A percentile compares a stretch with the other conserved stretches of the same genome.
Conservation (phyloP, 2,113 vertebrate genomes). For the Oncorhynchus nerka region DNA sequence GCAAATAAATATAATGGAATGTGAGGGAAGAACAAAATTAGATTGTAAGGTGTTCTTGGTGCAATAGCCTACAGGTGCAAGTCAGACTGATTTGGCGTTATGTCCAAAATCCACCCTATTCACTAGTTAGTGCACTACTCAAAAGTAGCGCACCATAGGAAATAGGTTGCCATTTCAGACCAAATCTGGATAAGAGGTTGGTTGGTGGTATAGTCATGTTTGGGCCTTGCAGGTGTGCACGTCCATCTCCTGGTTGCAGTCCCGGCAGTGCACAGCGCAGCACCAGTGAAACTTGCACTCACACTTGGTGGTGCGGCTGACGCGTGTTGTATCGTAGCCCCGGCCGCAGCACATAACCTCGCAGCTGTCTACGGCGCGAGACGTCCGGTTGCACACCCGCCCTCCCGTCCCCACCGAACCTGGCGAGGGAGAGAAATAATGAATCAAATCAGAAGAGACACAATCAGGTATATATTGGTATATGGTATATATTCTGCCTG, state of each 20-base stretch:
- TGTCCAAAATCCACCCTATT: background rate
- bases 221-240: conserved; percentile 91
- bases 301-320: conserved; percentile 87
- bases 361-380: conserved; percentile 87
- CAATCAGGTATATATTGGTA: too few relatives aligned
- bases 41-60: background rate
- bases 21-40: conserved; percentile 1
- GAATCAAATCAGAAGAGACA: background rate
- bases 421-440: conserved; percentile 42
- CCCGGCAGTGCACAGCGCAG: conserved; percentile 89
- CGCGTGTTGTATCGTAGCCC: conserved; percentile 87
- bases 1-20: conserved; percentile 56
- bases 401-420: conserved; percentile 89
- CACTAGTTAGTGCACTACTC: too few relatives aligned
- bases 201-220: conserved; percentile 60
- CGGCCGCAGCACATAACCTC: conserved; percentile 97
- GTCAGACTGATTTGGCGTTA: too few relatives aligned
- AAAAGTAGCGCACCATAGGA: too few relatives aligned
- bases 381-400: conserved; percentile 88
- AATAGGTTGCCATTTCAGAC: too few relatives aligned
- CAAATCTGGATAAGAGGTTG: too few relatives aligned
- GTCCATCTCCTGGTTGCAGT: conserved; percentile 89
- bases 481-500: too few relatives aligned
- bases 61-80: background rate
- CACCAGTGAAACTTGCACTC: conserved; percentile 99